Evolutionary conservation across 2,797 vertebrate species (phyloP).

Genomic region (Hipposideros larvatus): DNA sequence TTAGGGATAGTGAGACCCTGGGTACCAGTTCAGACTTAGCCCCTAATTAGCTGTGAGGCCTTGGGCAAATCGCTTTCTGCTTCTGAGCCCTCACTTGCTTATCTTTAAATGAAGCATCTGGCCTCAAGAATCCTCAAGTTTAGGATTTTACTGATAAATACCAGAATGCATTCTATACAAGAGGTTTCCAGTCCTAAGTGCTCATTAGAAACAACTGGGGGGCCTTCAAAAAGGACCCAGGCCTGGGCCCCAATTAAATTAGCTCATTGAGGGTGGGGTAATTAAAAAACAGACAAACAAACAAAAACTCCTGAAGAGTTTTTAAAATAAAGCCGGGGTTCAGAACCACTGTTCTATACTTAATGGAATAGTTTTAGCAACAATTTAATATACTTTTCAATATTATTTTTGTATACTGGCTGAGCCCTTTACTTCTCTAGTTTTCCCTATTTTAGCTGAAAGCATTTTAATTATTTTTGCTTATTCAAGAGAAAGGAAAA

Average conservation of each 20-base stretch:
- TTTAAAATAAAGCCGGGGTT: neutral
- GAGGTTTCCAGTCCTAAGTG: neutral
- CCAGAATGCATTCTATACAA: neutral
- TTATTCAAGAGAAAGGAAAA: neutral
- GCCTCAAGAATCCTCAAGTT: neutral
- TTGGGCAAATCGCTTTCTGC: neutral
- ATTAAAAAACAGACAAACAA: too few species aligned
- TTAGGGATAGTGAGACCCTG: neutral
- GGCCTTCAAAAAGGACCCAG: neutral
- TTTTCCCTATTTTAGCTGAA: constrained; percentile 32
- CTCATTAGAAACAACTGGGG: neutral
- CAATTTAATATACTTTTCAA: neutral
- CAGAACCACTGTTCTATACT: neutral
- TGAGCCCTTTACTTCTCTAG: neutral
- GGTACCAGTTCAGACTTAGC: neutral
- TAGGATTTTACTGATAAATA: neutral
- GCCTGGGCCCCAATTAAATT: neutral
- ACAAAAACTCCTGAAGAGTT: neutral
- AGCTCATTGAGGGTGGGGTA: neutral
- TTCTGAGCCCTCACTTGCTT: constrained; percentile 23
- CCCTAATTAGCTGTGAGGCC: constrained; percentile 57
- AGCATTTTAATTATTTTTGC: constrained; percentile 30
- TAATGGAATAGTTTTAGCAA: neutral
- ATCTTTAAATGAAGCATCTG: constrained; percentile 38
- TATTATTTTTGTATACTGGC: neutral